Base-by-base conservation (phyloP, 2,888 invertebrate genomes). In the Heliconius hortense region DNA sequence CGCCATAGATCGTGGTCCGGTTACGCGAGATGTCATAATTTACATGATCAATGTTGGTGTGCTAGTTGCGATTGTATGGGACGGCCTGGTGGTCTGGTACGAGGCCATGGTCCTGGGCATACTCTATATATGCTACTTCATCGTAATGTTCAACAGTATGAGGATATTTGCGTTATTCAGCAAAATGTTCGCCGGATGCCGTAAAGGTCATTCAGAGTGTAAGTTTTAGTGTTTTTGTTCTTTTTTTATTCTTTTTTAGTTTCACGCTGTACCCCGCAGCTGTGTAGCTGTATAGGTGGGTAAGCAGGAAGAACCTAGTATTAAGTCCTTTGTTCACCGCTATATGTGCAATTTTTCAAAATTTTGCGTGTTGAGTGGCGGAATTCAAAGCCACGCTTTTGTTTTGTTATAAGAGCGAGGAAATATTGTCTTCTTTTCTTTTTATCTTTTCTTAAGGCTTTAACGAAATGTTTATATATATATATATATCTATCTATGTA, bases 21-120 rank as follows among this genome's bases (percentile, higher is more conserved):
- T 98, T 28, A 96, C 97, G 0, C 93, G 98, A 78, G 98, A 98
- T 83, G 96, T 96, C 66, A 82, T 95, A 11, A 96, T 97, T 75
- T 98, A 98, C 86, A 94, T 96, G 78, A 85, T 96, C 35, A 96
- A 97, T 67, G 96, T 98, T 0, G 88, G 95, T 13, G 93, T 96
- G 2, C 88, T 98, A 39, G 95, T 97, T 0, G 82, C 92, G 1
- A 95, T 98, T 69, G 96, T 98, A 43, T 96, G 96, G 95, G 98
- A 98, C 82, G 96, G 96, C 2, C 89, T 91, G 75, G 95, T 98
- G 43, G 95, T 95, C 78, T 98, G 98, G 96, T 96, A 95, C 83
- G 98, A 98, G 87, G 96, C 97, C 0, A 82, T 96, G 66, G 88
- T 96, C 0, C 95, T 98, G 78, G 95, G 97, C 80, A 86, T 96